A percentile compares a stretch with the other conserved stretches of the same genome.
phyloP scores from a whole-genome alignment of 1,140 invertebrate species.

The Brachionus koreanus region DNA sequence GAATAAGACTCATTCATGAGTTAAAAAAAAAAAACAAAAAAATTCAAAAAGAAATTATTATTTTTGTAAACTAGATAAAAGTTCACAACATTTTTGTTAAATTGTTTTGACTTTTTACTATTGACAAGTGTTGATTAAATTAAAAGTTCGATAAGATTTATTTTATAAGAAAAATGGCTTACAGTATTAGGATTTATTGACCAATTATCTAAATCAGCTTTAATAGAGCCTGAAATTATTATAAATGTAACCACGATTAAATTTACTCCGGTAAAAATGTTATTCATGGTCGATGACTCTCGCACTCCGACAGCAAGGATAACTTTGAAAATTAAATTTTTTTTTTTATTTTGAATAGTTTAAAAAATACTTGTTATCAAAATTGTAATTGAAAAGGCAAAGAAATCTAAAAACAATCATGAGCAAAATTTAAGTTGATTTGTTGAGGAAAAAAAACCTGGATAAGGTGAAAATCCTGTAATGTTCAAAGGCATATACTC shows the following conservation, averaged over 20 bases:
- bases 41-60: too few relatives aligned
- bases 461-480: constrained; percentile 51
- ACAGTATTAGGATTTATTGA: constrained; percentile 54
- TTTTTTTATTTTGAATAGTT: neutral
- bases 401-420: constrained; percentile 49
- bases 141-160: neutral
- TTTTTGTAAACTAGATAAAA: too few relatives aligned
- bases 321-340: constrained; percentile 48
- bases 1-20: too few relatives aligned
- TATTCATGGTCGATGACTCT: constrained; percentile 82
- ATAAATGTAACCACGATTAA: constrained; percentile 69
- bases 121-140: too few relatives aligned
- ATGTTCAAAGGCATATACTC: constrained; percentile 61
- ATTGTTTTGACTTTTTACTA: too few relatives aligned
- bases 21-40: too few relatives aligned
- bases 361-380: constrained; percentile 53
- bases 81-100: too few relatives aligned
- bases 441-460: constrained; percentile 41
- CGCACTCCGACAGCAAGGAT: constrained; percentile 76
- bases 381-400: constrained; percentile 54
- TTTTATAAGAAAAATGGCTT: constrained; percentile 46
- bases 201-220: constrained; percentile 59
- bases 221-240: constrained; percentile 57
- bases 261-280: constrained; percentile 81
- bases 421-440: neutral